These are phyloP conservation scores for Adelges cooleyi DNA, from an alignment of 1,140 invertebrate genomes.

Conservation along the genomic window DNA sequence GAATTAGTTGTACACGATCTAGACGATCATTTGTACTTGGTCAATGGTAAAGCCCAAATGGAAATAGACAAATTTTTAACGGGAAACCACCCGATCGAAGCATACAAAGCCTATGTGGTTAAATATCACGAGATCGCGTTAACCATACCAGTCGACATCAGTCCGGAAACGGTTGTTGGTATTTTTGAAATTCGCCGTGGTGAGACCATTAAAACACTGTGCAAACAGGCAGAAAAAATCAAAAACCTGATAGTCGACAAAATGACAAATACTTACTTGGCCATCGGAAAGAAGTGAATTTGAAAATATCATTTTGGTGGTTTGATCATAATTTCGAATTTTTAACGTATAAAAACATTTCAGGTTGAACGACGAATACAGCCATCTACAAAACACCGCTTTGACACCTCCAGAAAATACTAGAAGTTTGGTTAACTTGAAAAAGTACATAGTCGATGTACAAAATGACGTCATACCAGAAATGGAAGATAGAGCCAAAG, in stretches of 20 bases:
- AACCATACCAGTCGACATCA: slow-evolving; percentile 51
- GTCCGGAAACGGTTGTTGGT: slow-evolving; percentile 59
- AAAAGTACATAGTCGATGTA: slow-evolving; percentile 60
- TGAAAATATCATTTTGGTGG: no score
- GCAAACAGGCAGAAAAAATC: slow-evolving; percentile 53
- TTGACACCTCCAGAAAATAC: slow-evolving; percentile 71
- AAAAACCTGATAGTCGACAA: slow-evolving; percentile 56
- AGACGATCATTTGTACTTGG: slow-evolving; percentile 66
- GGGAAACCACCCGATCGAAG: slow-evolving; percentile 51
- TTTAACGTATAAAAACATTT: slow-evolving; percentile 29
- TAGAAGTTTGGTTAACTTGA: slow-evolving; percentile 69
- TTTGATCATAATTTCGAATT: no score
- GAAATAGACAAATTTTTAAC: slow-evolving; percentile 57
- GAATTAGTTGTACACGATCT: slow-evolving; percentile 61
- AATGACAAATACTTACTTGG: slow-evolving; percentile 70
- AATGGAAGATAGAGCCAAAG: slow-evolving; percentile 61
- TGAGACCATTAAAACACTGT: slow-evolving; percentile 62
- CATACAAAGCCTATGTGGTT: slow-evolving; percentile 51
- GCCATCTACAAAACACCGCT: slow-evolving; percentile 63
- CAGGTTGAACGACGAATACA: slow-evolving; percentile 75
- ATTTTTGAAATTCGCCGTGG: slow-evolving; percentile 76
- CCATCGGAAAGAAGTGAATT: slow-evolving; percentile 59
- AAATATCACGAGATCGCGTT: slow-evolving; percentile 52
- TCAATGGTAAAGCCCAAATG: slow-evolving; percentile 57
- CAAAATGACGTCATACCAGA: slow-evolving; percentile 56